Base-by-base conservation (phyloP, 2,113 vertebrate species). In the Rousettus leschenaultii region DNA sequence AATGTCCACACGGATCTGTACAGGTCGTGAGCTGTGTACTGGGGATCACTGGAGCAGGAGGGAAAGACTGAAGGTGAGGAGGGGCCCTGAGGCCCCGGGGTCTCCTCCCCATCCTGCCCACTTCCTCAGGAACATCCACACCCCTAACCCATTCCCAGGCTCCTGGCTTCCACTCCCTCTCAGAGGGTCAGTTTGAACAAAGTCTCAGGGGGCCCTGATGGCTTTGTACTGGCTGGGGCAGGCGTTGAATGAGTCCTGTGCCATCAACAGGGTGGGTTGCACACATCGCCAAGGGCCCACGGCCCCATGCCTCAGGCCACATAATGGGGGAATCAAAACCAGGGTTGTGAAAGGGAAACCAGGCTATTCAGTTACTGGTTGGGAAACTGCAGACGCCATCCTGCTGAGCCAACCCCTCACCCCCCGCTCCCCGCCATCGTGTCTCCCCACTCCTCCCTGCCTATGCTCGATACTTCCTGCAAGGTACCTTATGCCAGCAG, bases 401-500 rank as follows among this genome's bases (percentile, higher is more conserved):
- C 51, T 51, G 51, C 51, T 51, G 51, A 51, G 51, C 51, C 15
- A 16, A 51, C 15, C 15, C 15, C 51, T 4, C 5, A 16, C 3
- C 51, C 51, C 15, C 3, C 4, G 4, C 4, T 14, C 15, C 15
- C 48, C 14, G 14, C 8, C 18, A 12, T 45, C 75, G 1, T 21
- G 22, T 18, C 13, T 11, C 38, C 45, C 9, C 0, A 21, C 22
- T 59, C 53, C 53, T 66, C 82, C 55, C 66, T 45, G 74, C 89
- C 28, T 18, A 33, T 30, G 80, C 63, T 26, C 0, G 83, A 71
- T 35, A 63, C 55, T 33, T 83, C 40, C 79, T 53, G 6, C 15
- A 90, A 89, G 10, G 43, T 99, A 99, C 99, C 99, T 99, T 99
- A 96, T 99, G 99, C 99, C 99, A 99, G 98, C 99, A 99, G 98